phyloP scores from a whole-genome alignment of 2,888 invertebrate species.

The Limnephilus auricula region DNA sequence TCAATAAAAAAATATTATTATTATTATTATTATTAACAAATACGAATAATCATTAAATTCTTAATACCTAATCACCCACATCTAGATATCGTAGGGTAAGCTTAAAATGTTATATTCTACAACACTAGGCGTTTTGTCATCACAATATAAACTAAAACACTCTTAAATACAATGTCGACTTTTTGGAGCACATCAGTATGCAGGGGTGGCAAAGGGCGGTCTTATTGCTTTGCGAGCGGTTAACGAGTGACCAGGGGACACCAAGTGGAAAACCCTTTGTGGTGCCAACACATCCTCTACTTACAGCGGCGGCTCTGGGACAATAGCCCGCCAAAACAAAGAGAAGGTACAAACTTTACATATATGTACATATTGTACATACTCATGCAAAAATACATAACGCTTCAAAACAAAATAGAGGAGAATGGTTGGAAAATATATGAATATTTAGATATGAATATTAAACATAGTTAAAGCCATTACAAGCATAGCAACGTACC shows the following conservation, averaged over 20 bases:
- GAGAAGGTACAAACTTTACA: not conserved
- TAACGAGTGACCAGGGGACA: slow-evolving; percentile 43
- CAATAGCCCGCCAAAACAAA: slow-evolving; percentile 41
- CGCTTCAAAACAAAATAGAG: not conserved
- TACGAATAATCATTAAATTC: too few species aligned
- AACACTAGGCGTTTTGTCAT: not conserved
- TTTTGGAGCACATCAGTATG: not conserved
- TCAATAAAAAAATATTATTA: too few species aligned
- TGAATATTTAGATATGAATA: too few species aligned
- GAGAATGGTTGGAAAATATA: not conserved
- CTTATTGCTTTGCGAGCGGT: not conserved
- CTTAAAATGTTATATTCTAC: not conserved
- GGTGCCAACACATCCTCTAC: not conserved
- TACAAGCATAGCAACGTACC: too few species aligned
- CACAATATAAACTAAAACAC: not conserved
- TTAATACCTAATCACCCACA: not conserved
- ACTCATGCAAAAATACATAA: not conserved
- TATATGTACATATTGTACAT: too few species aligned
- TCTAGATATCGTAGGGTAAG: too few species aligned
- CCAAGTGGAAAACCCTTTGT: slow-evolving; percentile 63
- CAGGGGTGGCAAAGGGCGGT: not conserved
- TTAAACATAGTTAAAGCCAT: too few species aligned
- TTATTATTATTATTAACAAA: too few species aligned
- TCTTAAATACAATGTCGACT: not conserved
- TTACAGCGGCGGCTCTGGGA: not conserved